Percentiles rank a stretch among this genome's conserved stretches.
Conservation (phyloP, 2,888 invertebrate genomes). For the Platycnemis pennipes region DNA sequence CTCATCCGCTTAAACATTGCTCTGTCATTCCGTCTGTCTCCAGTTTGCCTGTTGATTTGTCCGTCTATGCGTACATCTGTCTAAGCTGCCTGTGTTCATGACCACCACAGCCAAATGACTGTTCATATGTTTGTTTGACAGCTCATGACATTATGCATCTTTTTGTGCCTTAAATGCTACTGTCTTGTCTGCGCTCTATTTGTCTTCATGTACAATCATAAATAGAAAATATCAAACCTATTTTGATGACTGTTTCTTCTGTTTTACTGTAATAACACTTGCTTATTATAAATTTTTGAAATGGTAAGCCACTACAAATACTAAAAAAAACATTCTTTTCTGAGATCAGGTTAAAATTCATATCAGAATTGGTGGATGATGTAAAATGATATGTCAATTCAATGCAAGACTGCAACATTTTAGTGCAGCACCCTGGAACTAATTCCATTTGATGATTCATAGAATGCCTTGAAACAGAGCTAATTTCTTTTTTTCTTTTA, state of each 20-base stretch:
- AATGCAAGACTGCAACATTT: not conserved
- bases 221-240: not conserved
- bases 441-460: not conserved
- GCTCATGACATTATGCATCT: constrained; percentile 51
- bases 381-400: not conserved
- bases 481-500: not conserved
- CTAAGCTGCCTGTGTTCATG: constrained; percentile 54
- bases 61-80: constrained; percentile 60
- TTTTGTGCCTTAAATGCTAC: constrained; percentile 55
- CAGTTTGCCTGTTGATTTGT: constrained; percentile 62
- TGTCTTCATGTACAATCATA: constrained; percentile 19
- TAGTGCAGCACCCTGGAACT: not conserved
- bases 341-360: not conserved
- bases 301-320: not conserved
- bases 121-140: constrained; percentile 53
- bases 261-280: not conserved
- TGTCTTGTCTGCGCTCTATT: constrained; percentile 53
- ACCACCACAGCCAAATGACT: constrained; percentile 62
- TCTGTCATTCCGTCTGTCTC: constrained; percentile 55
- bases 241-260: not conserved
- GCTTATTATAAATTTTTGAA: not conserved
- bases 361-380: not conserved
- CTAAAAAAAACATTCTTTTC: not conserved
- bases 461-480: not conserved
- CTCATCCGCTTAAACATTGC: constrained; percentile 51